phyloP scores from a whole-genome alignment of 2,888 invertebrate species.

The Drosophila subsilvestris region DNA sequence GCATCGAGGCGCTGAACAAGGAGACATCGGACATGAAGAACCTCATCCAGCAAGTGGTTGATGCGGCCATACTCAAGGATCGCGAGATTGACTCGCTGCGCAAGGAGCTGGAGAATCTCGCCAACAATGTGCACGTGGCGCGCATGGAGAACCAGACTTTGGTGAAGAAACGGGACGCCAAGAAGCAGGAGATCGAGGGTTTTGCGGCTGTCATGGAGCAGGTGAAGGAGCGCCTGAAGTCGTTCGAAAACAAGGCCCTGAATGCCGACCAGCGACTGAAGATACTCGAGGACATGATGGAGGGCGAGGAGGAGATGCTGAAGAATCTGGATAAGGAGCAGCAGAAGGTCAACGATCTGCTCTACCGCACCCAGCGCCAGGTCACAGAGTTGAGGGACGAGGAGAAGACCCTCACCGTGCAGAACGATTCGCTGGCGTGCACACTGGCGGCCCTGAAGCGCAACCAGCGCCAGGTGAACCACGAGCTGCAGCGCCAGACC shows the following conservation, averaged over 20 bases:
- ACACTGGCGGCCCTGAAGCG: slow-evolving; percentile 61
- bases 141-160: slow-evolving; percentile 80
- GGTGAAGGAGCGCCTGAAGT: slow-evolving; percentile 66
- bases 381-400: slow-evolving; percentile 75
- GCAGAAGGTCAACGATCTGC: slow-evolving; percentile 74
- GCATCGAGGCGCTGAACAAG: slow-evolving; percentile 83
- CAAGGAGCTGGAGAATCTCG: slow-evolving; percentile 80
- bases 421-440: slow-evolving; percentile 69
- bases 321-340: slow-evolving; percentile 75
- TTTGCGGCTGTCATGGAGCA: slow-evolving; percentile 55
- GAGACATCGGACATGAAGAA: slow-evolving; percentile 82
- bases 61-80: slow-evolving; percentile 81
- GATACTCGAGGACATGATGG: slow-evolving; percentile 82
- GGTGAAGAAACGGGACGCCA: slow-evolving; percentile 55
- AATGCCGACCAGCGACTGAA: slow-evolving; percentile 81
- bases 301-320: slow-evolving; percentile 77
- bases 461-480: slow-evolving; percentile 79
- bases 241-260: slow-evolving; percentile 75
- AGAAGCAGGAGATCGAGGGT: slow-evolving; percentile 59
- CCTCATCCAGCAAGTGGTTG: slow-evolving; percentile 80
- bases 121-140: slow-evolving; percentile 77
- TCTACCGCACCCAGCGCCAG: slow-evolving; percentile 81
- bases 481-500: slow-evolving; percentile 85
- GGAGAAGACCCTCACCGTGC: slow-evolving; percentile 66
- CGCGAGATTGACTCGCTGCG: slow-evolving; percentile 82